Evolutionary conservation across 2,797 vertebrate genomes (phyloP), one percentile per base, ranked within the genome.

Genomic region (Clarias platycephalus): DNA sequence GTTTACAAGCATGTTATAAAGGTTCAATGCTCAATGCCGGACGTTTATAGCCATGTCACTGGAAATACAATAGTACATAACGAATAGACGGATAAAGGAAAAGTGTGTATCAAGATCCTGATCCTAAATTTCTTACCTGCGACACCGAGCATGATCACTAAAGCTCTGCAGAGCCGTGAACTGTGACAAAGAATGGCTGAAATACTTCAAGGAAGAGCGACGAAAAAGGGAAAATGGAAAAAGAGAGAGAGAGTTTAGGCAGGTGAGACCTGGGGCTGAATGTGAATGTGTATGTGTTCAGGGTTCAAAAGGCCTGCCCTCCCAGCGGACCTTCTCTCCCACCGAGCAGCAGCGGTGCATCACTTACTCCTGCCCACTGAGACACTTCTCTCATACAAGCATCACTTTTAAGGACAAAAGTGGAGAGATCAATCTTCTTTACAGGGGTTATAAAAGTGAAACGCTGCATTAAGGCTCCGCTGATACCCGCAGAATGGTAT

Each of bases 281-380:
- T 88, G 84, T 63, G 81, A 87, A 88, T 88, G 86, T 64, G 81
- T 83, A 88, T 83, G 64, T 83, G 82, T 79, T 64, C 28, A 28
- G 86, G 92, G 92, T 90, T 89, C 86, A 53, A 84, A 92, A 91
- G 90, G 90, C 91, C 89, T 85, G 62, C 92, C 72, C 89, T 92
- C 92, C 92, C 91, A 87, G 89, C 81, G 83, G 93, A 92, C 91
- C 75, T 71, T 86, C 83, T 90, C 86, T 85, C 74, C 90, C 90
- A 88, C 91, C 84, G 86, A 90, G 91, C 88, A 90, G 88, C 88
- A 82, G 87, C 84, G 89, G 92, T 88, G 85, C 88, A 89, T 90
- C 86, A 87, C 87, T 88, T 88, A 88, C 79, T 83, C 31, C 24
- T 85, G 83, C 86, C 91, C 87, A 87, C 86, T 85, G 67, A 77